Base-by-base conservation (phyloP, 2,113 vertebrate species). In the Silurus asotus region DNA sequence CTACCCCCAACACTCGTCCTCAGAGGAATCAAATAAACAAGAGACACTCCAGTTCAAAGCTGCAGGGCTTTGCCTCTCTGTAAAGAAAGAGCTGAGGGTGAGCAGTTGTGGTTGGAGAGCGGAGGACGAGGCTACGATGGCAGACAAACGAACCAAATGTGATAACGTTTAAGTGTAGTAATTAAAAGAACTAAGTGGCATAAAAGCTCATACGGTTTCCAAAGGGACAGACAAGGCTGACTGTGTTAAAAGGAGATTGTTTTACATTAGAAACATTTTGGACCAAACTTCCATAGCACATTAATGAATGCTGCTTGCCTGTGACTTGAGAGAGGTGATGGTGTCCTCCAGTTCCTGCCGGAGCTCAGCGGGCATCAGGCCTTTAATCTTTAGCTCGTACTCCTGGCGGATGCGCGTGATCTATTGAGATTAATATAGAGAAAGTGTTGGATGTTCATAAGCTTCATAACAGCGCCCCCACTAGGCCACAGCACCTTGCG, bases 321-420 rank as follows among this genome's bases (percentile, higher is more conserved):
- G 98, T 88, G 96, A 95, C 93, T 96, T 97, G 61, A 99, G 95
- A 78, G 97, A 98, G 62, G 92, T 89, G 92, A 99, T 99, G 87
- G 96, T 99, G 92, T 98, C 96, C 93, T 99, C 97, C 67, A 98
- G 93, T 69, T 99, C 97, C 90, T 96, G 93, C 84, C 94, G 94
- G 81, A 97, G 87, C 85, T 96, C 95, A 0, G 93, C 95, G 3
- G 98, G 97, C 95, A 99, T 96, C 92, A 99, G 81, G 62, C 97
- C 97, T 93, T 95, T 97, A 84, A 99, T 95, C 90, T 94, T 97
- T 88, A 92, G 90, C 94, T 97, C 96, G 61, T 96, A 97, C 90
- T 97, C 95, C 92, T 97, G 96, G 88, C 94, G 93, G 82, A 98
- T 91, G n/a, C 89, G 92, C 4, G 95, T 96, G 86, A 99, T 92